Conservation (phyloP, 1,140 invertebrate genomes). For the Drosophila arawakana region DNA sequence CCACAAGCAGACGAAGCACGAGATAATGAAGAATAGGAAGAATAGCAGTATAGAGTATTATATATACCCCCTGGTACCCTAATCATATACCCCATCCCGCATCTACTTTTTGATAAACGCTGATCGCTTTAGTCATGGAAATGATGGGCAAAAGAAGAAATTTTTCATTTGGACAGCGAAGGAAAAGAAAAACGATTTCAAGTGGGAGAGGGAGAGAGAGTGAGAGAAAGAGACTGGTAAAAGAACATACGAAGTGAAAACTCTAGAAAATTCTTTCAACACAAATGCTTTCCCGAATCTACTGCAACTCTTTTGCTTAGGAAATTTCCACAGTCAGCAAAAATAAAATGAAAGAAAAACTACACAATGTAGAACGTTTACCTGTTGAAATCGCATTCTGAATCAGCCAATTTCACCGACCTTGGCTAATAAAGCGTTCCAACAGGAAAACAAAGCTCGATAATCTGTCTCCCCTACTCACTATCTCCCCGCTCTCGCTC, state of each 20-base stretch:
- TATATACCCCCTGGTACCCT: no score
- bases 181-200: constrained; percentile 63
- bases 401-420: constrained; percentile 58
- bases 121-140: constrained; percentile 10
- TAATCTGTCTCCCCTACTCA: constrained; percentile 12
- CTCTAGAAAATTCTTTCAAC: constrained; percentile 9
- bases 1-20: constrained; percentile 30
- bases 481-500: not conserved
- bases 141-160: constrained; percentile 23
- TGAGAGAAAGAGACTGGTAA: not conserved
- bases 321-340: no score
- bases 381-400: constrained; percentile 6
- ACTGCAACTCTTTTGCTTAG: not conserved
- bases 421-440: constrained; percentile 72
- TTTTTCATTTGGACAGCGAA: constrained; percentile 20
- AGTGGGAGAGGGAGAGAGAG: constrained; percentile 43
- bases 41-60: constrained; percentile 6
- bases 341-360: not conserved
- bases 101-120: constrained; percentile 32
- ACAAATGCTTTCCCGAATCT: not conserved
- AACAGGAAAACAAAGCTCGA: not conserved
- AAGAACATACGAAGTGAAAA: constrained; percentile 17
- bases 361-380: not conserved
- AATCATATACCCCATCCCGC: not conserved
- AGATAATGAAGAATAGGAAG: constrained; percentile 6